Evolutionary conservation across 92 coral and sea anemone species (phyloP), one percentile per base, ranked within the genome.

Genomic region (Montipora capitata): DNA sequence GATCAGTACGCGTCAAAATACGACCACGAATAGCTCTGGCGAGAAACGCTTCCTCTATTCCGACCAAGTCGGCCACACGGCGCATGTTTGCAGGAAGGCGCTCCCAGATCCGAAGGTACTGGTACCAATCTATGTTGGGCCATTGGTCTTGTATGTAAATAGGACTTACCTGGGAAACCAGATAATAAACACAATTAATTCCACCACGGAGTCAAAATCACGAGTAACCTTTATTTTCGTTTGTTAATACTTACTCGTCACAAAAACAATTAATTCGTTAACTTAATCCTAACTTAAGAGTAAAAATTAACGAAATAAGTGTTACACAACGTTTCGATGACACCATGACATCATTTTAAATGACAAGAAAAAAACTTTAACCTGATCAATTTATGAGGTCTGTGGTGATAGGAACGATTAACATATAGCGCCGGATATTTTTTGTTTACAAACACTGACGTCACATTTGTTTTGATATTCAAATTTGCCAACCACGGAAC

Each of bases 41-140:
- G 38, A 98, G 89, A 77, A 94, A 98, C 49, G 89, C 92, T 51
- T 98, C 99, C 44, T 91, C 90, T 3, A 96, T 77, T 20, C 99
- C 99, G 6, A 98, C 98, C 42, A 98, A 82, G 85, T 98, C 99
- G 2, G 96, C 96, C 13, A 98, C 99, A 38, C 99, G 96, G 62
- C 98, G 98, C 99, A 98, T 94, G 95, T 93, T 95, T 49, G 98
- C 92, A 0, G 99, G 98, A n/a, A 98, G 91, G 57, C 94, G 97
- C 84, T 98, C 99, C 98, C 97, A 98, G 71, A 96, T 96, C 40
- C 95, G 87, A 12, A 96, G 95, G 87, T 94, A 98, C 84, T 98
- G 99, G 87, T 92, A 92, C 99, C 99, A 98, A 88, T 98, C 99
- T 7, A 98, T 76, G 82, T 83, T 96, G 70, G 99, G 99, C 99